Percentiles rank a stretch among this genome's conserved stretches.
Conservation (phyloP, 2,113 vertebrate species). For the Panurus biarmicus region DNA sequence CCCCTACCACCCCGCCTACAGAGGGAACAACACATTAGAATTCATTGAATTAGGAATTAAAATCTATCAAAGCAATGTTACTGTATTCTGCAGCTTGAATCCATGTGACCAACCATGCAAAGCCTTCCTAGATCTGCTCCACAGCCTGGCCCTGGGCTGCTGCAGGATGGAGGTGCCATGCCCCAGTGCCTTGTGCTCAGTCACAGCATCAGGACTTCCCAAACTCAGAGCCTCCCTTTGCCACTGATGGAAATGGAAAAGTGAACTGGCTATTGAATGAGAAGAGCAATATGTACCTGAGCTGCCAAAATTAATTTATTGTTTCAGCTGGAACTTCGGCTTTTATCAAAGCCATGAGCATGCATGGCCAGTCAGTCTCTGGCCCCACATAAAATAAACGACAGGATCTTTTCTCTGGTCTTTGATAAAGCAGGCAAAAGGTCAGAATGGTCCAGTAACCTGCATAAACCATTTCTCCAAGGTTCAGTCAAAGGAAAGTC, state of each 20-base stretch:
- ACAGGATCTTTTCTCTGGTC: not conserved
- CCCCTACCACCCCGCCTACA: rapidly evolving
- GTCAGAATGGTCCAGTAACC: not conserved
- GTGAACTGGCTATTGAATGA: not conserved
- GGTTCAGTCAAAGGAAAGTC: not conserved
- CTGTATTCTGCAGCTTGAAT: not conserved
- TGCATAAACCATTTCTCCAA: not conserved
- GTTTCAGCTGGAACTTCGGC: not conserved
- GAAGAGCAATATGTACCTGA: not conserved
- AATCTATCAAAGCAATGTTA: not conserved
- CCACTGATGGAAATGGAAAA: not conserved
- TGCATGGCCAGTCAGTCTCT: not conserved
- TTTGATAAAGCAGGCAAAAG: not conserved
- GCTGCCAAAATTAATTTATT: not conserved
- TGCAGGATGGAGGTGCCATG: not conserved
- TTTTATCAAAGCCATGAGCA: not conserved
- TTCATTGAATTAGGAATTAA: not conserved
- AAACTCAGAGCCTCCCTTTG: not conserved
- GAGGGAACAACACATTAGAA: not conserved
- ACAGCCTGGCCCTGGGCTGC: not conserved
- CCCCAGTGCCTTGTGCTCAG: not conserved
- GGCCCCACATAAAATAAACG: not conserved
- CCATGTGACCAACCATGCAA: not conserved
- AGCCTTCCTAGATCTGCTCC: not conserved
- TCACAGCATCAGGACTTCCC: not conserved